Evolutionary conservation across 2,797 vertebrate genomes (phyloP).

Genomic region (Pipistrellus pipistrellus): DNA sequence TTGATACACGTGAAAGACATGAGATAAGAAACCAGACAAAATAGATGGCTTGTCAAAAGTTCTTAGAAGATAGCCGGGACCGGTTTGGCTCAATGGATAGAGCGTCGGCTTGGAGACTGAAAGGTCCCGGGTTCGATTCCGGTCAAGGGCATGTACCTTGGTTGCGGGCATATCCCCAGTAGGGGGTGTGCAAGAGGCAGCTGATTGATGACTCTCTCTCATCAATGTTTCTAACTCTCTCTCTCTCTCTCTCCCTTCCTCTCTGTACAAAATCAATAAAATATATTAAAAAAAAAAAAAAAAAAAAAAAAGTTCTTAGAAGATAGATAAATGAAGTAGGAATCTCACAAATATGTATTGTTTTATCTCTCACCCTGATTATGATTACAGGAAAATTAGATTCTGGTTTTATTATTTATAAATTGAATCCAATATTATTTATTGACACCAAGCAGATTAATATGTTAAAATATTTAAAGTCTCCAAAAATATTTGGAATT

Average conservation of each 20-base stretch:
- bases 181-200: no score
- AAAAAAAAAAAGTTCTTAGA: slow-evolving; percentile 28
- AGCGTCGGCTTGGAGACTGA: no score
- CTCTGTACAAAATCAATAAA: no score
- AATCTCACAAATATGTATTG: neutral
- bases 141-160: no score
- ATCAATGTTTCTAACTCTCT: no score
- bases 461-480: neutral
- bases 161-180: no score
- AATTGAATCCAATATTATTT: slow-evolving; percentile 7
- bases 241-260: no score
- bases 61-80: slow-evolving; percentile 11
- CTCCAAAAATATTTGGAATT: neutral
- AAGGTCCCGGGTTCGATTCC: no score
- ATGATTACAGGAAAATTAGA: neutral
- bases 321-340: neutral
- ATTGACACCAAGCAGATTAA: neutral
- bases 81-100: no score
- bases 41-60: neutral
- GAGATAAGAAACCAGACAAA: slow-evolving; percentile 24
- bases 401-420: neutral
- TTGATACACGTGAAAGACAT: neutral
- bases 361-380: neutral
- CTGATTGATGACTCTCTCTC: no score
- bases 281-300: no score